Percentiles rank a stretch among this genome's conserved stretches.
Evolutionary conservation across 2,888 invertebrate genomes (phyloP).

Genomic region (Cheilosia impressa): DNA sequence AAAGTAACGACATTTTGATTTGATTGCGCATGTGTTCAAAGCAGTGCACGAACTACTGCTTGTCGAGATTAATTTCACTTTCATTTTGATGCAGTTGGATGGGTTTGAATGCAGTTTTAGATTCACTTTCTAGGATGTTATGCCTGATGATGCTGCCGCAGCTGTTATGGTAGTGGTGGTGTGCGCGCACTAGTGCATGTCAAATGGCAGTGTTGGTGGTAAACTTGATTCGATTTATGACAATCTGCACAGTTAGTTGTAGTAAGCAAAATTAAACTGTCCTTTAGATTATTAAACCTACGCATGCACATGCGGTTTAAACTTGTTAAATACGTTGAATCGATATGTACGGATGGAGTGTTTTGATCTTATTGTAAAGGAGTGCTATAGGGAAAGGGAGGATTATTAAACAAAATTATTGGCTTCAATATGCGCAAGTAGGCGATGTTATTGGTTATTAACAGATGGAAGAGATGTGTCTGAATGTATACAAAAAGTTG

Average conservation of each 20-base stretch:
- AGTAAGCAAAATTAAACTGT: constrained; percentile 69
- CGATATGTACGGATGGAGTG: constrained; percentile 12
- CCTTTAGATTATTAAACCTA: constrained; percentile 72
- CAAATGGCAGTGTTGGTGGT: constrained; percentile 59
- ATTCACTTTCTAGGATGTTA: constrained; percentile 75
- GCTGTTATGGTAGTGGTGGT: background rate
- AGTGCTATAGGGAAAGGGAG: background rate
- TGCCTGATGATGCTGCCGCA: constrained; percentile 23
- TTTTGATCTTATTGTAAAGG: constrained; percentile 36
- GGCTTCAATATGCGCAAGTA: background rate
- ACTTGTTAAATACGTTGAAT: no score
- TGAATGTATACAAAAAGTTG: no score
- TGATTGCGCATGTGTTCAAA: constrained; percentile 29
- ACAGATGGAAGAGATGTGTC: no score
- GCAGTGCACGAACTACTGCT: constrained; percentile 8
- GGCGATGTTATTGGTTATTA: no score
- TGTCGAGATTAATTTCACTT: constrained; percentile 70
- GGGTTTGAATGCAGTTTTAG: constrained; percentile 72
- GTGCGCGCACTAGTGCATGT: constrained; percentile 29
- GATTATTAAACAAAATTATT: background rate
- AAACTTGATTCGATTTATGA: constrained; percentile 73
- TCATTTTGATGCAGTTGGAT: constrained; percentile 74
- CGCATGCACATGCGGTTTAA: constrained; percentile 59
- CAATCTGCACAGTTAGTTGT: constrained; percentile 35
- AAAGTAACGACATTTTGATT: constrained; percentile 37